Evolutionary conservation across 2,888 invertebrate genomes (phyloP), one percentile per base, ranked within the genome.

Genomic region (Drosophila lacicola): DNA sequence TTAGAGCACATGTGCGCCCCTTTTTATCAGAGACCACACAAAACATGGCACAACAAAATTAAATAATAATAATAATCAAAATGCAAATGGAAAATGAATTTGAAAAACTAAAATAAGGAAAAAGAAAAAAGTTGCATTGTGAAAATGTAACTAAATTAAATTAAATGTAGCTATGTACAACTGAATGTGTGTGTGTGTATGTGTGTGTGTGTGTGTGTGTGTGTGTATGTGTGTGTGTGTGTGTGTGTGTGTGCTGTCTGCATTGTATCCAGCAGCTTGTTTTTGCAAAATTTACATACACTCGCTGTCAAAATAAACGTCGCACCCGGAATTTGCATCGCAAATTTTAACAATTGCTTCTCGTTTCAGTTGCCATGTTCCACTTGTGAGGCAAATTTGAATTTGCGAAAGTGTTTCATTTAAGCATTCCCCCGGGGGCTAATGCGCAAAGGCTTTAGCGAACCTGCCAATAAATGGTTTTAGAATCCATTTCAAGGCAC

Each of bases 11-110:
- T 53, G 19, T n/a, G n/a, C 58, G 47, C 49, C 66, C 87, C 62
- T 80, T 65, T 70, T 84, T 87, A 2, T 4, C 36, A 33, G 74
- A 73, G 55, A 63, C 62, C 57, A 64, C 70, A 63, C 55, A 54
- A 61, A 47, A 61, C 49, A 49, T 46, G 46, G 41, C 33, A n/a
- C 34, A 64, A 60, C 37, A 64, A 41, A 45, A 54, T 29, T 29
- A 8, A 29, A 29, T 29, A 29, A 29, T 33, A 33, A 14, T 39
- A 14, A 55, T 55, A 49, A 72, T 66, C 49, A 57, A 72, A 77
- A 83, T 78, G 76, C 73, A 81, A 83, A 87, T 87, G 85, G 69
- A 79, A 87, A 76, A 79, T 79, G 71, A 85, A 87, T 82, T 80
- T 71, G 39, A 68, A 54, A 82, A 82, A 80, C 73, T 77, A 68